These are phyloP conservation scores for Crocuta crocuta DNA, from an alignment of 2,113 vertebrate genomes.

Conservation along the genomic window DNA sequence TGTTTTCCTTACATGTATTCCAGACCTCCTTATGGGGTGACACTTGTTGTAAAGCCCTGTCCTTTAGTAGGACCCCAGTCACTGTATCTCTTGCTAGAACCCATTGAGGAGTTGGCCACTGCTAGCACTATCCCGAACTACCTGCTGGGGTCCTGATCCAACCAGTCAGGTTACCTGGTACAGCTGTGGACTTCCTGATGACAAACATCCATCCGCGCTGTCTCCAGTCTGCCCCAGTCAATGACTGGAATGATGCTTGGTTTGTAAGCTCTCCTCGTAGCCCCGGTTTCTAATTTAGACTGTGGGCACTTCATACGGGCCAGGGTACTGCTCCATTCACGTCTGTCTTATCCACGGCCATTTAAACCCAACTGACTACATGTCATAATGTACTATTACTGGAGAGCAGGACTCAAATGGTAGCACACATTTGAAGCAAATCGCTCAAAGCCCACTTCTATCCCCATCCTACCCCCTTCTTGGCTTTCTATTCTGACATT, in stretches of 20 bases:
- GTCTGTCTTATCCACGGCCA: not conserved
- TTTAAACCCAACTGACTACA: not conserved
- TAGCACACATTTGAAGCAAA: not conserved
- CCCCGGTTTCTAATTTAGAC: not conserved
- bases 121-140: too few relatives aligned
- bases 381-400: not conserved
- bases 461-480: not conserved
- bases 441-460: not conserved
- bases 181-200: not conserved
- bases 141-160: not conserved
- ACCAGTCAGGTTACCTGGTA: not conserved
- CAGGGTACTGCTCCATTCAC: not conserved
- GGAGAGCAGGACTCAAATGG: not conserved
- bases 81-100: not conserved
- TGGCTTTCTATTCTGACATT: not conserved
- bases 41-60: not conserved
- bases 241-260: not conserved
- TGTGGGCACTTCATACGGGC: not conserved
- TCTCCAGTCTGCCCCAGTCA: not conserved
- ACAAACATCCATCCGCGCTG: not conserved
- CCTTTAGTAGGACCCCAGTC: not conserved
- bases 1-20: not conserved
- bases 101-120: not conserved
- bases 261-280: not conserved
- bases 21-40: not conserved